Conservation (phyloP, 2,888 invertebrate genomes). For the Cerceris rybyensis region DNA sequence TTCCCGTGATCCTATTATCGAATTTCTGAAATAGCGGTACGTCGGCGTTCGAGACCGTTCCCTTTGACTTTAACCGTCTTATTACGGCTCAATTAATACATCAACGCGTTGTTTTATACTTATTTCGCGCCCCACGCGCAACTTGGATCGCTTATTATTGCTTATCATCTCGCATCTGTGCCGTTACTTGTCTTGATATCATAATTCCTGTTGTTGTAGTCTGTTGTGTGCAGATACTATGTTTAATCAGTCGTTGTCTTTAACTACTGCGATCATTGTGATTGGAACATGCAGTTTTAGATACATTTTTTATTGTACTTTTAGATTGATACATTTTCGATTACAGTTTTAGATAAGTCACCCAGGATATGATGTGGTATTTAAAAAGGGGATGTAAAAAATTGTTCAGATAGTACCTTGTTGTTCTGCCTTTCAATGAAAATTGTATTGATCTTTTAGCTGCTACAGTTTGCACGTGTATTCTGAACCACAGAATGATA, state of each 20-base stretch:
- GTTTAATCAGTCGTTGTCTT: background rate
- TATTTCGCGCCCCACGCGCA: background rate
- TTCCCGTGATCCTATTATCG: slow-evolving; percentile 38
- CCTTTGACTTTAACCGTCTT: slow-evolving; percentile 25
- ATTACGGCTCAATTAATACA: slow-evolving; percentile 48
- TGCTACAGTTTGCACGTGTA: too few species aligned
- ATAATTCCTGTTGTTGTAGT: slow-evolving; percentile 12
- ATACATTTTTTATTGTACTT: too few species aligned
- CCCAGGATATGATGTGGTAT: too few species aligned
- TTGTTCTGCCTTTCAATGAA: too few species aligned
- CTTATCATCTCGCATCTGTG: slow-evolving; percentile 32
- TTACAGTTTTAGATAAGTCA: too few species aligned
- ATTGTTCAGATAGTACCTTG: too few species aligned
- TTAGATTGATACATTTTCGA: too few species aligned
- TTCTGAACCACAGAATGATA: too few species aligned
- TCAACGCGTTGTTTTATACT: slow-evolving; percentile 27
- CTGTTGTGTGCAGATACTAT: background rate
- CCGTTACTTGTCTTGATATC: slow-evolving; percentile 10
- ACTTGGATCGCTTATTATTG: slow-evolving; percentile 37
- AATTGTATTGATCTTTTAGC: too few species aligned
- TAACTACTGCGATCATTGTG: too few species aligned
- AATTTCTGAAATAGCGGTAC: slow-evolving; percentile 29
- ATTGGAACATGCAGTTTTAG: too few species aligned
- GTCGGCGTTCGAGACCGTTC: background rate
- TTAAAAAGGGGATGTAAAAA: too few species aligned